Evolutionary conservation across 2,888 invertebrate genomes (phyloP).

Genomic region (Rhingia campestris): DNA sequence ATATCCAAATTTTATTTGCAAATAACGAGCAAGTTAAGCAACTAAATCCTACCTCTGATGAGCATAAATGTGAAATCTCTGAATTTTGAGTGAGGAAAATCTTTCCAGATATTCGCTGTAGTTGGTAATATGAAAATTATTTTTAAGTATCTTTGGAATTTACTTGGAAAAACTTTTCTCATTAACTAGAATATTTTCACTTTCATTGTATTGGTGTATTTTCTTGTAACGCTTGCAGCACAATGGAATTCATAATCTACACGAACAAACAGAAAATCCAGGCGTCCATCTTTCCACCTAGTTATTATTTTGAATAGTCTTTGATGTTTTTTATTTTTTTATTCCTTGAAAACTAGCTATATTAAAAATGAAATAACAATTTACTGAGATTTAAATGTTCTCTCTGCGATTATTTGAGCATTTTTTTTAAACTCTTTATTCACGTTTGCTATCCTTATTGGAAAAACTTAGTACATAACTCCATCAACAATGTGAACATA

Average conservation of each 20-base stretch:
- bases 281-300: background rate
- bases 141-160: conserved; percentile 62
- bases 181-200: conserved; percentile 64
- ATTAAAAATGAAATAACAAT: no score
- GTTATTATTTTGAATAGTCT: background rate
- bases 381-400: no score
- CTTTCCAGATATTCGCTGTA: conserved; percentile 17
- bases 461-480: no score
- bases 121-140: conserved; percentile 56
- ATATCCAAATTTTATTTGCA: no score
- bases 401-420: no score
- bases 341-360: no score
- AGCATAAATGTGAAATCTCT: conserved; percentile 41
- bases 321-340: background rate
- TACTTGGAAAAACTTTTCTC: conserved; percentile 66
- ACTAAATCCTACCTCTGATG: conserved; percentile 46
- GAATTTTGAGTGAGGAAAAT: conserved; percentile 40
- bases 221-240: conserved; percentile 6
- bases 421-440: no score
- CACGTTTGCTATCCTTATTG: no score
- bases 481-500: no score
- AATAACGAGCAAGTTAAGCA: conserved; percentile 23
- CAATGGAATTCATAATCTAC: background rate
- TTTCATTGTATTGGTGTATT: background rate
- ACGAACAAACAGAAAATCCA: background rate